Conservation (phyloP, 2,797 vertebrate species). For the Gambusia yucatana region DNA sequence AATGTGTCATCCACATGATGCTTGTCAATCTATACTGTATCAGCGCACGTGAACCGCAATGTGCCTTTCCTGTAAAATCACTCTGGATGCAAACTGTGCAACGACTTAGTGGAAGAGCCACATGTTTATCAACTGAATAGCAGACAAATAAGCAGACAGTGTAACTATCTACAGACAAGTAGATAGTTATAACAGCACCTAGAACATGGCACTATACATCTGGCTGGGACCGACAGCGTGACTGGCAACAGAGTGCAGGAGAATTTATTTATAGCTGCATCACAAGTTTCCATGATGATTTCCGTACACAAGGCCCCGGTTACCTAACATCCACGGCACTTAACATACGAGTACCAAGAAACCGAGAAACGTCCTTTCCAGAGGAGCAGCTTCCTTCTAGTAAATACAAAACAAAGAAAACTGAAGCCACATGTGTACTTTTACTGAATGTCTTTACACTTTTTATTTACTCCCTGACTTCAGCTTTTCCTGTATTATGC, state of each 20-base stretch:
- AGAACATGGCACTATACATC: conserved; percentile 12
- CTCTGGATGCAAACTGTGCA: background rate
- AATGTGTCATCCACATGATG: conserved; percentile 3
- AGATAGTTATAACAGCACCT: background rate
- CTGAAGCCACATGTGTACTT: background rate
- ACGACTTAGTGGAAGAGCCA: background rate
- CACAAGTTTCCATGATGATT: conserved; percentile 73
- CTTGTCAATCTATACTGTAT: background rate
- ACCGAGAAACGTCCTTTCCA: background rate
- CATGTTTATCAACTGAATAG: background rate
- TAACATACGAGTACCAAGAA: conserved; percentile 37
- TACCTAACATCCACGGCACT: conserved; percentile 54
- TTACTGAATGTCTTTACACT: background rate
- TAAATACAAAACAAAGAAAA: background rate
- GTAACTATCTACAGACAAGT: background rate
- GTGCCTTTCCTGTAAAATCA: background rate
- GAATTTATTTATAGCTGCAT: conserved; percentile 74
- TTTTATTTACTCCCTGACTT: background rate
- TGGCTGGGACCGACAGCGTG: conserved; percentile 26
- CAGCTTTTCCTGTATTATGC: background rate
- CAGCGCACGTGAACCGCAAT: background rate
- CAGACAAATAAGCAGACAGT: background rate
- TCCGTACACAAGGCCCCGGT: conserved; percentile 59
- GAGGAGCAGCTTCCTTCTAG: conserved; percentile 7
- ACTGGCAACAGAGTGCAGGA: conserved; percentile 60